Conservation (phyloP, 2,113 vertebrate species). For the Cyanocitta stelleri region DNA sequence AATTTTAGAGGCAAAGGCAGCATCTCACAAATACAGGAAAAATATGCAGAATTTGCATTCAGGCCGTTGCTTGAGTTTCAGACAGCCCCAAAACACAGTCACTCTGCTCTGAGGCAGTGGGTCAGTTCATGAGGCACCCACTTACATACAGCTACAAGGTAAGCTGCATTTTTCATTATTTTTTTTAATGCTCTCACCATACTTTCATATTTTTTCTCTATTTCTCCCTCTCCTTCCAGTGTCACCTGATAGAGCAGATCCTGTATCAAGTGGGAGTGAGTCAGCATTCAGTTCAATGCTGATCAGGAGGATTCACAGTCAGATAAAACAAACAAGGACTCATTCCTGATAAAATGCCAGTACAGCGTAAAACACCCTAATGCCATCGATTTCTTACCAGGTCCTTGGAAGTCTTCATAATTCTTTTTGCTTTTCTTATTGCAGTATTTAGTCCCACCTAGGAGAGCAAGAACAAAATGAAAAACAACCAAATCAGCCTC, state of each 20-base stretch:
- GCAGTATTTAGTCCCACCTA: slow-evolving; percentile 49
- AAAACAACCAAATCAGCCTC: not conserved
- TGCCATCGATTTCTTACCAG: slow-evolving; percentile 45
- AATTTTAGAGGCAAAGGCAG: not conserved
- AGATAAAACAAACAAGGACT: not conserved
- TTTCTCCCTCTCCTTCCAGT: not conserved
- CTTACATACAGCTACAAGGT: not conserved
- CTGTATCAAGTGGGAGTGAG: not conserved
- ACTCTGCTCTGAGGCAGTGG: not conserved
- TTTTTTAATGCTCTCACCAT: not conserved
- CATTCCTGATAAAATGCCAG: not conserved
- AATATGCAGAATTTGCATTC: not conserved
- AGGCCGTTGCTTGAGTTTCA: not conserved
- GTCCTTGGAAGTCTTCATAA: slow-evolving; percentile 13
- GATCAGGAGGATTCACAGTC: not conserved
- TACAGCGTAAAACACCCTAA: not conserved
- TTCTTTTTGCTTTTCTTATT: slow-evolving; percentile 44
- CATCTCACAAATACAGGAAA: not conserved
- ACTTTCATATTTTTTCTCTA: not conserved
- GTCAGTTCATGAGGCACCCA: not conserved
- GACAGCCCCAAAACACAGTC: not conserved
- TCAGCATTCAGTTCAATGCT: not conserved
- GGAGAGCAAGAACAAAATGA: not conserved
- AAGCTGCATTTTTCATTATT: not conserved
- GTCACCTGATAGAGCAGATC: not conserved